Conservation (phyloP, 2,888 invertebrate genomes). For the Thelaira solivaga region DNA sequence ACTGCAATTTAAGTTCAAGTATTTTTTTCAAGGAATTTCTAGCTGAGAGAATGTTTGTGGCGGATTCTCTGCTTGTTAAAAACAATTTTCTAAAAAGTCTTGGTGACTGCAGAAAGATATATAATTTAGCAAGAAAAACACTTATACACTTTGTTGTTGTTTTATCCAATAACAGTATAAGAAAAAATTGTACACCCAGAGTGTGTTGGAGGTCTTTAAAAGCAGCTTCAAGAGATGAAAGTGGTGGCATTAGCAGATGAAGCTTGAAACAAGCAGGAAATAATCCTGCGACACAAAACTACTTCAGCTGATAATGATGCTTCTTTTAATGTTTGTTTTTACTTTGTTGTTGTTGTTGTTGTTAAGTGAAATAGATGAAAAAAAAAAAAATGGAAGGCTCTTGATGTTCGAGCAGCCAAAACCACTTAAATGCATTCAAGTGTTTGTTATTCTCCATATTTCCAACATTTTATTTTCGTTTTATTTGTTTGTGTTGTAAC, state of each 20-base stretch:
- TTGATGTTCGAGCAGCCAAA: slow-evolving; percentile 55
- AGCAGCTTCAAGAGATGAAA: neutral
- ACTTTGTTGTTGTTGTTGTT: slow-evolving; percentile 17
- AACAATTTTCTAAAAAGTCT: slow-evolving; percentile 4
- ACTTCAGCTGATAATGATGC: slow-evolving; percentile 25
- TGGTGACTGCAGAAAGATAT: neutral
- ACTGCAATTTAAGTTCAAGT: slow-evolving; percentile 61
- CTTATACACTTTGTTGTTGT: slow-evolving; percentile 6
- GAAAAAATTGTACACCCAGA: slow-evolving; percentile 15
- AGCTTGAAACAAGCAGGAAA: slow-evolving; percentile 53
- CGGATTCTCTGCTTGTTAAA: neutral
- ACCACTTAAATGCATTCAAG: slow-evolving; percentile 70
- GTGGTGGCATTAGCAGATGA: slow-evolving; percentile 54
- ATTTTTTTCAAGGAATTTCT: slow-evolving; percentile 16
- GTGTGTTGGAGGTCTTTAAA: slow-evolving; percentile 12
- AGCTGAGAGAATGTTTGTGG: neutral
- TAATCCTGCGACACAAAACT: slow-evolving; percentile 54
- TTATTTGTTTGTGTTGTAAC: slow-evolving; percentile 33
- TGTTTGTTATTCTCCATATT: slow-evolving; percentile 59
- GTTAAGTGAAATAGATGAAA: neutral
- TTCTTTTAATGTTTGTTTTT: slow-evolving; percentile 20
- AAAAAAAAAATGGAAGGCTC: neutral
- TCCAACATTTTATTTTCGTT: slow-evolving; percentile 31
- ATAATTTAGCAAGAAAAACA: slow-evolving; percentile 16
- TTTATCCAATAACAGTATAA: slow-evolving; percentile 21